Conservation (phyloP, 2,888 invertebrate species). For the Phania funesta region DNA sequence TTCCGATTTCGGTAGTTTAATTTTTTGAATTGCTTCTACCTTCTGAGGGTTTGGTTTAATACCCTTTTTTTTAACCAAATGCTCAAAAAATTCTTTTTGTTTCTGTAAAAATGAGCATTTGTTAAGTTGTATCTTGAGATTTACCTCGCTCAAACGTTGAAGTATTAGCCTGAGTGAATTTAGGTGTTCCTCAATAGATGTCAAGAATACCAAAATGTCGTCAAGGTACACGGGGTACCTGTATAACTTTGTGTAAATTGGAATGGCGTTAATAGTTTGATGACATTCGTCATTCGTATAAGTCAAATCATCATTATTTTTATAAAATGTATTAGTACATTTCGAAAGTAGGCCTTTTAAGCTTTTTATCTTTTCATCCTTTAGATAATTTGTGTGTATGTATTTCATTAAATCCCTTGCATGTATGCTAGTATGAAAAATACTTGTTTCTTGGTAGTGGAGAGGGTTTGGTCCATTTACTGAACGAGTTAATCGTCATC, state of each 20-base stretch:
- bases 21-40: too few species aligned
- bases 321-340: slow-evolving; percentile 34
- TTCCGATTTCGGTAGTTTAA: too few species aligned
- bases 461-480: too few species aligned
- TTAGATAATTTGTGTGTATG: too few species aligned
- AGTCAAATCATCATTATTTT: slow-evolving; percentile 32
- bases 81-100: slow-evolving; percentile 26
- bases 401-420: too few species aligned
- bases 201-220: slow-evolving; percentile 61
- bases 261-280: slow-evolving; percentile 15
- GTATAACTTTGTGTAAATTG: slow-evolving; percentile 38
- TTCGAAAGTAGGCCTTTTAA: slow-evolving; percentile 13
- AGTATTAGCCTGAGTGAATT: slow-evolving; percentile 11
- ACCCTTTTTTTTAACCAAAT: slow-evolving; percentile 12
- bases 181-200: slow-evolving; percentile 17
- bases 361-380: too few species aligned
- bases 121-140: slow-evolving; percentile 19
- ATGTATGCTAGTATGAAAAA: too few species aligned
- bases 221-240: too few species aligned
- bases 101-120: slow-evolving; percentile 22
- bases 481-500: too few species aligned
- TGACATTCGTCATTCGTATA: slow-evolving; percentile 31
- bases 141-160: neutral
- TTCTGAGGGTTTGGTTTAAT: too few species aligned
- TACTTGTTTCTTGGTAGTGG: too few species aligned